Evolutionary conservation across 2,888 invertebrate genomes (phyloP).

Genomic region (Sminthurides aquaticus): DNA sequence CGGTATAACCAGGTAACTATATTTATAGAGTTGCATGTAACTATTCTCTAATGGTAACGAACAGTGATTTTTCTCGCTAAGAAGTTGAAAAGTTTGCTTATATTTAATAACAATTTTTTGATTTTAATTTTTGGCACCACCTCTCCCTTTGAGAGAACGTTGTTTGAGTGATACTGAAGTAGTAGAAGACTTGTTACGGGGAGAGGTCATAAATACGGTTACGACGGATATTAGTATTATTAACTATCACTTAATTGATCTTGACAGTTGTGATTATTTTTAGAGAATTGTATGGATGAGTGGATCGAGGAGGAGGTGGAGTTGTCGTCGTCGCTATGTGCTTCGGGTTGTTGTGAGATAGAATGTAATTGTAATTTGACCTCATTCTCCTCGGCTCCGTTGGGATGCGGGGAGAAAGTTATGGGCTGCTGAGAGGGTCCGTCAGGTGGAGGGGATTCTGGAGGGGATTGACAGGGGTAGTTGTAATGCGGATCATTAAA

Average conservation of each 20-base stretch:
- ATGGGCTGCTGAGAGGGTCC: neutral
- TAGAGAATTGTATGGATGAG: neutral
- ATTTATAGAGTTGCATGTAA: too few species aligned
- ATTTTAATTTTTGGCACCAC: too few species aligned
- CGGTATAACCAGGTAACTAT: too few species aligned
- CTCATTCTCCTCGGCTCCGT: neutral
- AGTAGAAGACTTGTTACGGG: too few species aligned
- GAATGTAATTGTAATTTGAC: neutral
- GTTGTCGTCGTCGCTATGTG: neutral
- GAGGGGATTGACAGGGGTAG: slow-evolving; percentile 39
- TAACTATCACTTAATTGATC: slow-evolving; percentile 23
- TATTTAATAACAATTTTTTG: too few species aligned
- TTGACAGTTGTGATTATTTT: slow-evolving; percentile 16
- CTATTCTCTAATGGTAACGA: too few species aligned
- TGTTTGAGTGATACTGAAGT: too few species aligned
- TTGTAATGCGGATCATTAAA: slow-evolving; percentile 39
- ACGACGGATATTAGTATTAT: too few species aligned
- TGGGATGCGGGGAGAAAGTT: neutral
- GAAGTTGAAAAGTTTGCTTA: too few species aligned
- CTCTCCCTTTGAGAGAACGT: too few species aligned
- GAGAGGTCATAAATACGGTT: too few species aligned
- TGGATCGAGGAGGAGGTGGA: neutral
- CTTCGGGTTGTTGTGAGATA: neutral
- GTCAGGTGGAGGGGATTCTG: slow-evolving; percentile 27
- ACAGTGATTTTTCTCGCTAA: too few species aligned